Evolutionary conservation across 2,888 invertebrate species (phyloP).

Genomic region (Drosophila helvetica): DNA sequence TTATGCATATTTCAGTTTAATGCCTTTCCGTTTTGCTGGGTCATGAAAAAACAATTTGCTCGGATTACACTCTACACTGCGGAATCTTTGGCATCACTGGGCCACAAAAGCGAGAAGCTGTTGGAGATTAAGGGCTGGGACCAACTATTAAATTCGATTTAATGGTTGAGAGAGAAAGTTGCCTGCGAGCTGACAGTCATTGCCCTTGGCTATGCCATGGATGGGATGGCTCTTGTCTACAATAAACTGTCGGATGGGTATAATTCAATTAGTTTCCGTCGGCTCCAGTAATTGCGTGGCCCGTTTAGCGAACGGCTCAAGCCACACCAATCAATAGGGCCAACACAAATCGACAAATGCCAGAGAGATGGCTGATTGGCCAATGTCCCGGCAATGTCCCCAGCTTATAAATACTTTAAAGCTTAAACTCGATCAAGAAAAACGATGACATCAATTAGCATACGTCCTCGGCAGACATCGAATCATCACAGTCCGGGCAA

Average conservation of each 20-base stretch:
- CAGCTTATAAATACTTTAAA: not conserved
- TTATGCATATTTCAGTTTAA: conserved; percentile 45
- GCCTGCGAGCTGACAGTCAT: not conserved
- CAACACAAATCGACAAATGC: conserved; percentile 13
- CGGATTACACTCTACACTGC: conserved; percentile 34
- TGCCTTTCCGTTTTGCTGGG: conserved; percentile 18
- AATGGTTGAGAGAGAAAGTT: not conserved
- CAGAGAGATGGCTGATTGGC: conserved; percentile 35
- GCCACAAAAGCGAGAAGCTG: conserved; percentile 3
- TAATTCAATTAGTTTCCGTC: conserved; percentile 35
- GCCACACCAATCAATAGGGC: conserved; percentile 36
- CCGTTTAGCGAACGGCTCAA: conserved; percentile 15
- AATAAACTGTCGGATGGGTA: not conserved
- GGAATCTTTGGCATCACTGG: conserved; percentile 22
- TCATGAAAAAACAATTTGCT: conserved; percentile 35
- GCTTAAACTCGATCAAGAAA: not conserved
- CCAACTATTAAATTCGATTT: not conserved
- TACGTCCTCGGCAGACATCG: conserved; percentile 10
- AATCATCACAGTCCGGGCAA: not conserved
- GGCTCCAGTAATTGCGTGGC: conserved; percentile 19
- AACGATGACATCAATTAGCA: conserved; percentile 44
- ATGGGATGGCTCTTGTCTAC: not conserved
- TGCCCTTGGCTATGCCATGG: not conserved
- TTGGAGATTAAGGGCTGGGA: not conserved
- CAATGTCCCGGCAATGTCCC: conserved; percentile 9